These are phyloP conservation scores for Melinopterus prodromus DNA, from an alignment of 2,888 invertebrate species.

Conservation along the genomic window DNA sequence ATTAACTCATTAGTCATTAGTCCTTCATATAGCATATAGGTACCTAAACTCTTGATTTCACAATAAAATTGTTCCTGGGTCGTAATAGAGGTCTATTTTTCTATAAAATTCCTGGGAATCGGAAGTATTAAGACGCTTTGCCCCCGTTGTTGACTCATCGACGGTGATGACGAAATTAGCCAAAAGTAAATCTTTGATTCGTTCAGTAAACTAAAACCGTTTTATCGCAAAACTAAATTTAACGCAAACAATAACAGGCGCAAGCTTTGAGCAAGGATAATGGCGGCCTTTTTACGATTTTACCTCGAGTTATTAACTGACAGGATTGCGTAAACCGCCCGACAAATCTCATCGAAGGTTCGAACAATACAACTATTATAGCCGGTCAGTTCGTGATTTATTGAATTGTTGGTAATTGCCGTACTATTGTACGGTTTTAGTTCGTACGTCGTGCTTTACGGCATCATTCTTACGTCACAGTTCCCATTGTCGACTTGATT, in stretches of 20 bases:
- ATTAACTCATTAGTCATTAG: too few relatives aligned
- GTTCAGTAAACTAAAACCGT: not conserved
- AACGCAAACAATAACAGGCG: not conserved
- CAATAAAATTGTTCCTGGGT: too few relatives aligned
- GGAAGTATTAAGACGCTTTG: too few relatives aligned
- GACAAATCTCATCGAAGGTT: not conserved
- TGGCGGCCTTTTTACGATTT: not conserved
- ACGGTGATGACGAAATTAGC: not conserved
- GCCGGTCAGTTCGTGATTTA: not conserved
- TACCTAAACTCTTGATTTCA: too few relatives aligned
- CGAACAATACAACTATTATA: not conserved
- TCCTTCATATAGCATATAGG: too few relatives aligned
- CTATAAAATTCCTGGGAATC: too few relatives aligned
- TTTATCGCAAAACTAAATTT: not conserved
- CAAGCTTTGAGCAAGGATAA: not conserved
- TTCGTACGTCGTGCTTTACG: not conserved
- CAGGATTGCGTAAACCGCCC: not conserved
- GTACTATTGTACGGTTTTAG: not conserved
- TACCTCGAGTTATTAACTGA: not conserved
- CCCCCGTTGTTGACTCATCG: not conserved
- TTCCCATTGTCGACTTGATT: too few relatives aligned
- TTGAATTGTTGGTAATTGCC: not conserved
- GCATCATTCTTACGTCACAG: too few relatives aligned
- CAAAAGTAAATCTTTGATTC: not conserved
- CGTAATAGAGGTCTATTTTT: too few relatives aligned